Evolutionary conservation across 2,797 vertebrate genomes (phyloP), one percentile per base, ranked within the genome.

Genomic region (Hydrocynus forskahlii): DNA sequence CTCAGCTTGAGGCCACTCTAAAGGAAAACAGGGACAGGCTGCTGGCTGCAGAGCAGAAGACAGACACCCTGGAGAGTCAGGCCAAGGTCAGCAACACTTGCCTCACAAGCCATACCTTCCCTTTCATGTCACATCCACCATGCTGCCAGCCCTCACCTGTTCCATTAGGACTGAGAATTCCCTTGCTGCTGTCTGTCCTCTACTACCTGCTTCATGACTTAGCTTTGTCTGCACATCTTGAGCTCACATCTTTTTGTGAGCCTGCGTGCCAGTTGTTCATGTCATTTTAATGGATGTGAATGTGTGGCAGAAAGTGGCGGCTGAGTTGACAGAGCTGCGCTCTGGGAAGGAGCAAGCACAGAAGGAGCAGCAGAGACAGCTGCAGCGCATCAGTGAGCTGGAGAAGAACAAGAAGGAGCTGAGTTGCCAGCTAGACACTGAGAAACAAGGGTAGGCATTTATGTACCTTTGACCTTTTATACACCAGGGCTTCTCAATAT

Each of bases 11-110:
- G 89, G 84, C 87, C 85, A 92, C 1, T 81, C 91, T 99, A 73
- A 99, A 97, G 88, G 97, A 98, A 66, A 90, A 91, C 89, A 97
- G 96, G 91, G 97, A 99, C 89, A 97, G 96, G 83, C 85, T 90
- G 7, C 89, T 99, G 89, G 91, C 91, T 83, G 94, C 96, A 83
- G 97, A 99, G 45, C 97, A 99, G 86, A 95, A 92, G 78, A 87
- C 85, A 0, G 98, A 99, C 91, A 94, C 94, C 52, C 89, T 97
- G 50, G 95, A 97, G 91, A 94, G 92, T 7, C 94, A 96, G 43
- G 85, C 90, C 81, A 98, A 97, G 96, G 98, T 99, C 88, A 87
- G 94, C 19, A 35, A 13, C 35, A 59, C 14, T 45, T 8, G 17
- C 12, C 45, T 55, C 64, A 38, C 2, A 38, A 29, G 38, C 59